These are phyloP conservation scores for Smutsia temminckii DNA, from an alignment of 2,797 vertebrate species.

Conservation along the genomic window DNA sequence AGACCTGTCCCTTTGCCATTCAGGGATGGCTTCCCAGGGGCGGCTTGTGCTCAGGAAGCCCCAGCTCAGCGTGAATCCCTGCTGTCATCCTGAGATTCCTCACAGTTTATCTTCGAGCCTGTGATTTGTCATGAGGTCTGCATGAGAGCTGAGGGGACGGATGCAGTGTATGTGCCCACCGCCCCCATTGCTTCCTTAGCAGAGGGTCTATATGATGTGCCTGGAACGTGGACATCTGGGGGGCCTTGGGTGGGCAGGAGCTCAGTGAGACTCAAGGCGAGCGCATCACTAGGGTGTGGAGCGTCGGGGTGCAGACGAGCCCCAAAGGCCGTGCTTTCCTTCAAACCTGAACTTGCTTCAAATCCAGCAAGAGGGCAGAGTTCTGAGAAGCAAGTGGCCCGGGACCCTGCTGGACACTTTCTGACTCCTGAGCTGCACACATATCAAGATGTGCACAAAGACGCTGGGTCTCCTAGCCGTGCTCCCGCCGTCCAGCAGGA, in stretches of 20 bases:
- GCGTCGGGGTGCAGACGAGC: rapidly evolving
- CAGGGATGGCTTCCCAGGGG: rapidly evolving
- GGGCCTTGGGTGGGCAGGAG: rapidly evolving
- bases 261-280: not conserved
- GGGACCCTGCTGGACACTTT: rapidly evolving
- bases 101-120: not conserved
- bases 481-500: too few species aligned
- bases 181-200: rapidly evolving
- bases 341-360: not conserved
- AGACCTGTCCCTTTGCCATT: too few species aligned
- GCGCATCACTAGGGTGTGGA: too few species aligned
- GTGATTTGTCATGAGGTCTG: not conserved
- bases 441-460: not conserved
- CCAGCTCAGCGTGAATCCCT: rapidly evolving
- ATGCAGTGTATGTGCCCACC: rapidly evolving
- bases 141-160: rapidly evolving
- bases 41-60: too few species aligned
- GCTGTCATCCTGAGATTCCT: not conserved
- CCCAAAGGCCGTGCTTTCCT: rapidly evolving
- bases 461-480: too few species aligned
- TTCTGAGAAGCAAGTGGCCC: rapidly evolving
- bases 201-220: rapidly evolving
- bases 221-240: rapidly evolving
- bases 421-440: rapidly evolving
- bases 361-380: not conserved